Percentiles rank a stretch among this genome's conserved stretches.
phyloP scores from a whole-genome alignment of 2,888 invertebrate species.

The Eremobia ochroleuca region DNA sequence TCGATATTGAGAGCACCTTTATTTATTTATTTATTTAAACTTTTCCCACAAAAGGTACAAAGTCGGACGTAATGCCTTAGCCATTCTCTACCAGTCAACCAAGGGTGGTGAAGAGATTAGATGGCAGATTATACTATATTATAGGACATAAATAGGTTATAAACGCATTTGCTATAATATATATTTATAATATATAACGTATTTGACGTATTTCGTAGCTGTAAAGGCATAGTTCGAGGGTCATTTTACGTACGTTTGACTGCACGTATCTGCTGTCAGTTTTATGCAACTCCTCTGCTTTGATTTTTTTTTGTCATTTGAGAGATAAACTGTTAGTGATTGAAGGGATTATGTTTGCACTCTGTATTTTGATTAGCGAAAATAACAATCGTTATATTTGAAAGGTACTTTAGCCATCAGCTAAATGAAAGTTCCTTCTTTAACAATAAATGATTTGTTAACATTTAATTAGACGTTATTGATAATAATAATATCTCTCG shows the following conservation, averaged over 20 bases:
- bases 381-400: background rate
- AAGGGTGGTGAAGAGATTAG: too few species aligned
- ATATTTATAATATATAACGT: too few species aligned
- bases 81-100: too few species aligned
- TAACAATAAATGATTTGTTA: background rate
- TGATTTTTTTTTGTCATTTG: conserved; percentile 2
- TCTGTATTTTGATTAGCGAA: background rate
- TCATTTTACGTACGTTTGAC: background rate
- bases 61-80: too few species aligned
- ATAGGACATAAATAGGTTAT: too few species aligned
- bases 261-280: background rate
- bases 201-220: too few species aligned
- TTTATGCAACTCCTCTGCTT: background rate
- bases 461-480: too few species aligned
- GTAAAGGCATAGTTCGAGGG: background rate
- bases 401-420: background rate
- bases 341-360: background rate
- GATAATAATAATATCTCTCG: too few species aligned
- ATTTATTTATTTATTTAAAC: too few species aligned
- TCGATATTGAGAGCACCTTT: background rate
- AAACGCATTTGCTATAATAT: too few species aligned
- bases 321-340: background rate
- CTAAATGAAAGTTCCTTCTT: background rate
- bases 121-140: too few species aligned
- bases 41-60: too few species aligned